Evolutionary conservation across 1,140 invertebrate species (phyloP).

Genomic region (Dinothrombium tinctorium): DNA sequence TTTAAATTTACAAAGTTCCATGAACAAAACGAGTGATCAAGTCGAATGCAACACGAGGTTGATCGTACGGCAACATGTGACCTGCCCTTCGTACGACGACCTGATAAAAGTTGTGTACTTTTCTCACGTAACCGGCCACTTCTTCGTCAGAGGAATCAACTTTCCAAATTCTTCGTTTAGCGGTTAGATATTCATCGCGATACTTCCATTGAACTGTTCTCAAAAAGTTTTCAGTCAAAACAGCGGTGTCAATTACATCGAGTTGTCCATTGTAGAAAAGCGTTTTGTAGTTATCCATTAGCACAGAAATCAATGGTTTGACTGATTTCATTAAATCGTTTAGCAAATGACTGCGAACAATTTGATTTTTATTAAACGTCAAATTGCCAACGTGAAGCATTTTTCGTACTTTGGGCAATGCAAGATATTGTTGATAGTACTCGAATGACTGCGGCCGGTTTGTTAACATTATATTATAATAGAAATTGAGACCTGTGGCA

Average conservation of each 20-base stretch:
- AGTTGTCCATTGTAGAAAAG: slow-evolving; percentile 47
- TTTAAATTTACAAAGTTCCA: slow-evolving; percentile 20
- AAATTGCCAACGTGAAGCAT: slow-evolving; percentile 57
- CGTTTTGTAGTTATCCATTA: slow-evolving; percentile 25
- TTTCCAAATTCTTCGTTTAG: slow-evolving; percentile 38
- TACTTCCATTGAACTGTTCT: slow-evolving; percentile 36
- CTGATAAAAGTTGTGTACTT: slow-evolving; percentile 43
- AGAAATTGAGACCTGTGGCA: slow-evolving; percentile 45
- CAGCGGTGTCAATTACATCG: slow-evolving; percentile 59
- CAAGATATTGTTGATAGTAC: slow-evolving; percentile 22
- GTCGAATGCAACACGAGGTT: slow-evolving; percentile 47
- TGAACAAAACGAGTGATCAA: slow-evolving; percentile 47
- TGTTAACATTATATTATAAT: slow-evolving; percentile 49
- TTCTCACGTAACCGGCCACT: slow-evolving; percentile 48
- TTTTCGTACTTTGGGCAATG: slow-evolving; percentile 29
- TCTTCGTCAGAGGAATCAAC: slow-evolving; percentile 29
- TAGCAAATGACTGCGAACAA: slow-evolving; percentile 39
- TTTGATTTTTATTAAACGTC: slow-evolving; percentile 30
- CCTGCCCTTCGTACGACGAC: slow-evolving; percentile 55
- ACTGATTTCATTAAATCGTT: slow-evolving; percentile 59
- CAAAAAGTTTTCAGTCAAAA: slow-evolving; percentile 45
- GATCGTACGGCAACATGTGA: slow-evolving; percentile 56
- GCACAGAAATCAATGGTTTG: slow-evolving; percentile 40
- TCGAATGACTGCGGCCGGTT: slow-evolving; percentile 23
- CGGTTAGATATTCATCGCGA: slow-evolving; percentile 34